Conservation (phyloP, 2,888 invertebrate species). For the Drosophila infuscata region DNA sequence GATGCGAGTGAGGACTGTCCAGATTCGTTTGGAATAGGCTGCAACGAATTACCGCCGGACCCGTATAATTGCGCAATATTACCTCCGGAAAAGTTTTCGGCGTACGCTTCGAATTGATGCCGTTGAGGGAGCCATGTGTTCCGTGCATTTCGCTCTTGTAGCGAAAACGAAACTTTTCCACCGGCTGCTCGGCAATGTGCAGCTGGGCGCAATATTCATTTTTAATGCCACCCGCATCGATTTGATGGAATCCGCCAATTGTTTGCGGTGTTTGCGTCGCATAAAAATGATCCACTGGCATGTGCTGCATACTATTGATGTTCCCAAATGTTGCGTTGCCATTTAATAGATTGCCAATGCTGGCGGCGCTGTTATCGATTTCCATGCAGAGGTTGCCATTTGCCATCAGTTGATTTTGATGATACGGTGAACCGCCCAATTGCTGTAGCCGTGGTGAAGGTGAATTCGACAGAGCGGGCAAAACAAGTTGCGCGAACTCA, state of each 20-base stretch:
- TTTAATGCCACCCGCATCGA: constrained; percentile 22
- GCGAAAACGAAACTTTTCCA: constrained; percentile 92
- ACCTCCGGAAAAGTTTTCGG: constrained; percentile 91
- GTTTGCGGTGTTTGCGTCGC: constrained; percentile 33
- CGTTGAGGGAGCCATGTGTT: constrained; percentile 92
- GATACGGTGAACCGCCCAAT: constrained; percentile 58
- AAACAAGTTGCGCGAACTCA: constrained; percentile 78
- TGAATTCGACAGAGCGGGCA: constrained; percentile 65
- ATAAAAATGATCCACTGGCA: constrained; percentile 63
- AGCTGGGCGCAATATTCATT: constrained; percentile 85
- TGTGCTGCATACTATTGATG: constrained; percentile 56
- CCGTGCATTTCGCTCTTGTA: constrained; percentile 95
- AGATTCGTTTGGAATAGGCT: constrained; percentile 88
- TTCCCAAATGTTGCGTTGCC: constrained; percentile 34
- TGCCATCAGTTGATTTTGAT: constrained; percentile 44
- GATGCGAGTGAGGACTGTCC: constrained; percentile 88
- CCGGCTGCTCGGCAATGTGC: constrained; percentile 90
- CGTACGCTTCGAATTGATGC: constrained; percentile 87
- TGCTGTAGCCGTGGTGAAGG: constrained; percentile 60
- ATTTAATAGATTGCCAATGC: constrained; percentile 46
- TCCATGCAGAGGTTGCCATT: constrained; percentile 58
- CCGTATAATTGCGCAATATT: constrained; percentile 88
- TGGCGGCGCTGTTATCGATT: constrained; percentile 37
- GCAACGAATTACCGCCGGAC: constrained; percentile 89
- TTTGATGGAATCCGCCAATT: constrained; percentile 30